Evolutionary conservation across 1,140 invertebrate species (phyloP), one percentile per base, ranked within the genome.

Genomic region (Zaprionus africanus): DNA sequence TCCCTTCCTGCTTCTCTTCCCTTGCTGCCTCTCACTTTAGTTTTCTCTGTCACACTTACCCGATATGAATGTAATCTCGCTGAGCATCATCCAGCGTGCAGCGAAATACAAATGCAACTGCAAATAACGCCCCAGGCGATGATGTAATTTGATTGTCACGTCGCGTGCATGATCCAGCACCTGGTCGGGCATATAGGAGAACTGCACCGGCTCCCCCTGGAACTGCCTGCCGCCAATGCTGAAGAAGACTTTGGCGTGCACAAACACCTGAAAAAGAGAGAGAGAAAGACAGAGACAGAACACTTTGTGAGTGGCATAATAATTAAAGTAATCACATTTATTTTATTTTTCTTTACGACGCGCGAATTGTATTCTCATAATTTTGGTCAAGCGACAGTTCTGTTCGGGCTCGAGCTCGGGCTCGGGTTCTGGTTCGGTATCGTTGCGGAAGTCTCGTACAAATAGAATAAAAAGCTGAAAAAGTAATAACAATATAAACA

Each of bases 31-130:
- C 28, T 9, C 7, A 31, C 38, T 51, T 26, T 34, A 17, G 28
- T 26, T 72, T 72, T 17, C 36, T 53, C 11, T 34, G 31, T 34
- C 31, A 36, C 59, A 92, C 94, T 95, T 93, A 96, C 96, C 95
- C 79, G 96, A 96, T 88, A 96, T 95, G 83, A 97, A 97, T 64
- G 95, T 95, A 59, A 98, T 95, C 93, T 98, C 97, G 88, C 97
- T 97, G 76, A 98, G 94, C 94, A 98, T 95, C 78, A 98, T 96
- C 97, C 97, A 98, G 74, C 95, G 94, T 6, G 96, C 94, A 56
- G 96, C 96, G 91, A 98, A 98, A 93, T 96, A 97, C 28, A 98
- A 94, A 84, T 97, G 96, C 49, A 98, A 93, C 91, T 96, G 96
- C 36, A 98, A 93, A 92, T 95, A 97, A 67, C 95, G 94, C 56